A percentile compares a stretch with the other conserved stretches of the same genome.
These are phyloP conservation scores for Halcyon smyrnensis DNA, from an alignment of 2,797 vertebrate species.

Conservation along the genomic window DNA sequence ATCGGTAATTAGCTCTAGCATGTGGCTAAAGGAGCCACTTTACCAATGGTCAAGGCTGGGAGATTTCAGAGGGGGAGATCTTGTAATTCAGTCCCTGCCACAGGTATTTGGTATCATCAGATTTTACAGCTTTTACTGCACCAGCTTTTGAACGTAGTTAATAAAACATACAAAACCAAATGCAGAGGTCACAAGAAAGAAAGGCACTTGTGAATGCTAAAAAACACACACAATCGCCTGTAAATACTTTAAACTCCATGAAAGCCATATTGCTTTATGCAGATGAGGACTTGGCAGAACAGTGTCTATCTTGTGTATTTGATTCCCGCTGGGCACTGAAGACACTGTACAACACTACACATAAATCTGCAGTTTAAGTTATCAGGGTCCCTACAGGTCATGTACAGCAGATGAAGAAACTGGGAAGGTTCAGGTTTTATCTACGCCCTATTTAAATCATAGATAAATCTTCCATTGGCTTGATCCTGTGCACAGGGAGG, in stretches of 20 bases:
- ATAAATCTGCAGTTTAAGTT: not conserved
- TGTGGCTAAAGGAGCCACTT: not conserved
- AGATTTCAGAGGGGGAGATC: not conserved
- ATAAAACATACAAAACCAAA: not conserved
- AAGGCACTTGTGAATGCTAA: not conserved
- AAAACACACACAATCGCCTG: not conserved
- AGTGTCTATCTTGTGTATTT: not conserved
- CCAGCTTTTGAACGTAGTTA: not conserved
- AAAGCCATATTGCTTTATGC: not conserved
- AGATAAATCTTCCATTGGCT: not conserved
- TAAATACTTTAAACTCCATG: not conserved
- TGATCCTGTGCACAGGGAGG: not conserved
- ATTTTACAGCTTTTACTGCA: not conserved
- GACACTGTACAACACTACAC: not conserved
- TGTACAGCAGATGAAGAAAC: not conserved
- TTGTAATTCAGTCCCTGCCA: not conserved
- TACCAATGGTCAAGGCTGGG: not conserved
- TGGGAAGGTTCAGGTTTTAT: not conserved
- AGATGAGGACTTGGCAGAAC: not conserved
- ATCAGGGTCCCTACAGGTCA: not conserved
- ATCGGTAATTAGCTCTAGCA: not conserved
- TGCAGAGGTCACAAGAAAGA: not conserved
- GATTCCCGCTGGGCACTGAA: not conserved
- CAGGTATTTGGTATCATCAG: rapidly evolving
- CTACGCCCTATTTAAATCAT: not conserved